phyloP scores from a whole-genome alignment of 1,140 invertebrate species.

The Drosophila elegans region DNA sequence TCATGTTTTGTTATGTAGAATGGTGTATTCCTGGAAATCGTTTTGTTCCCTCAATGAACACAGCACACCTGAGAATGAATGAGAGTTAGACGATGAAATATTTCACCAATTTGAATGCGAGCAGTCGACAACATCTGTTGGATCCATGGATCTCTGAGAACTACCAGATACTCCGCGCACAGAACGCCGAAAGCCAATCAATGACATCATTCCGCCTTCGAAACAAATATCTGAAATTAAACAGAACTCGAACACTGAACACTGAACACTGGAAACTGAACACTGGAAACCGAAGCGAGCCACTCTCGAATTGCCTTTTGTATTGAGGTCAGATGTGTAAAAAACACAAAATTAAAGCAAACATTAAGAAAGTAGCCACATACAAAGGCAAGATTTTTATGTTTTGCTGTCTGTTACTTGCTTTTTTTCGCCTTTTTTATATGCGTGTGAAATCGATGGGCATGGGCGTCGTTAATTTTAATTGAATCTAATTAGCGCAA shows the following conservation, averaged over 20 bases:
- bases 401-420: slow-evolving; percentile 20
- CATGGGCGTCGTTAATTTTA: slow-evolving; percentile 76
- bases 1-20: slow-evolving; percentile 40
- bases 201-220: slow-evolving; percentile 64
- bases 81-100: slow-evolving; percentile 21
- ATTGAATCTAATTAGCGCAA: slow-evolving; percentile 81
- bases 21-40: slow-evolving; percentile 40
- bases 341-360: slow-evolving; percentile 69
- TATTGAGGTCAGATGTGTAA: slow-evolving; percentile 79
- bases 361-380: slow-evolving; percentile 58
- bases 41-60: slow-evolving; percentile 40
- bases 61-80: slow-evolving; percentile 36
- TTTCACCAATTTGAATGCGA: slow-evolving; percentile 36
- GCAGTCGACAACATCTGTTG: slow-evolving; percentile 29
- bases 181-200: slow-evolving; percentile 30
- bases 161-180: slow-evolving; percentile 25
- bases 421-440: slow-evolving; percentile 31
- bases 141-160: slow-evolving; percentile 37
- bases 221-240: slow-evolving; percentile 36
- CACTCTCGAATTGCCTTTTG: slow-evolving; percentile 50
- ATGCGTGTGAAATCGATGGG: slow-evolving; percentile 78
- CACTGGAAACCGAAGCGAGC: slow-evolving; percentile 47
- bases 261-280: slow-evolving; percentile 17
- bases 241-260: slow-evolving; percentile 39
- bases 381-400: slow-evolving; percentile 65